Evolutionary conservation across 2,797 vertebrate genomes (phyloP), one percentile per base, ranked within the genome.

Genomic region (Pterois miles): DNA sequence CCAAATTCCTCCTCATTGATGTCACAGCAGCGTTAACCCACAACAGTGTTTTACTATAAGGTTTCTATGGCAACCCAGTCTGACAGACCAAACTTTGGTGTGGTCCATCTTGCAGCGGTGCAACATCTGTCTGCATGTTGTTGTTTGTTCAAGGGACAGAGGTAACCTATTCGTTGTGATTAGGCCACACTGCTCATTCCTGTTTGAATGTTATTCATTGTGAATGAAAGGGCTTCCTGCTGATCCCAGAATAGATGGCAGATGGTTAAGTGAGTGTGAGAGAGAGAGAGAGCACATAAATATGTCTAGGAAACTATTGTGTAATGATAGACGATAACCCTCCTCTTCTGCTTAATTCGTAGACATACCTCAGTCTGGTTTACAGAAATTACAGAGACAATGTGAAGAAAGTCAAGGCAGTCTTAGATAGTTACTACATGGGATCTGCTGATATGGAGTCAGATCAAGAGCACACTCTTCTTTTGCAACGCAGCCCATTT

Each of bases 1-100:
- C 65, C 56, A 82, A 83, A 92, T 90, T 88, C 88, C 78, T 82
- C 12, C 65, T 74, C 48, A 66, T 68, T 89, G 86, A 91, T 80
- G 85, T 90, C 90, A 89, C 52, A 8, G 57, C 33, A 59, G 29
- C 14, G 12, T 65, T 68, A 6, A 58, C 58, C 71, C 72, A 79
- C 73, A 79, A 59, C 38, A 72, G 63, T 65, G 68, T 66, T 80
- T 80, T 52, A 78, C 71, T 11, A 56, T 7, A 36, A 68, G n/a
- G 63, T 83, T 78, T 84, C 76, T 68, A 75, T 59, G 57, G 69
- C 64, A 83, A 80, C 81, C 58, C 18, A 34, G 71, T 76, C 58
- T 5, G 2, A 65, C 77, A 69, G 50, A 84, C 36, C 29, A 71
- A 62, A 76, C 70, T 43, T 5, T 66, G 36, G 46, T 46, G 54